Percentiles rank a stretch among this genome's conserved stretches.
Evolutionary conservation across 92 coral and sea anemone species (phyloP).

Genomic region (Parazoanthus atlanticus): DNA sequence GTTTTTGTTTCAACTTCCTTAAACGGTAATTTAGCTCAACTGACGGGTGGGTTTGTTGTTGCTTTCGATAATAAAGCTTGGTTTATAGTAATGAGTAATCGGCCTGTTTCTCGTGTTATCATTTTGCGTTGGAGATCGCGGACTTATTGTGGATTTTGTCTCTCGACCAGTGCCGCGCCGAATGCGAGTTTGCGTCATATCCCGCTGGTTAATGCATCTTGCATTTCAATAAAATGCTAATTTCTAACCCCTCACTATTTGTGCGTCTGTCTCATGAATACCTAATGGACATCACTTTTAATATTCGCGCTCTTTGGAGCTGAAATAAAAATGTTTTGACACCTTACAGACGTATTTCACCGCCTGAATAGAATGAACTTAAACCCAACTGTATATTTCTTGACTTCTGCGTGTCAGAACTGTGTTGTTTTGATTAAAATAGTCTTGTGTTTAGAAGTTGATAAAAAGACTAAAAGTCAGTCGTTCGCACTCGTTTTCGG

Average conservation of each 20-base stretch:
- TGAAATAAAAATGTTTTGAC: constrained; percentile 15
- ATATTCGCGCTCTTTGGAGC: constrained; percentile 5
- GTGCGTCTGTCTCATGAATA: constrained; percentile 25
- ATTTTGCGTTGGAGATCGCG: constrained; percentile 19
- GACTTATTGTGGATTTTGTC: constrained; percentile 29
- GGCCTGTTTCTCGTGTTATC: constrained; percentile 10
- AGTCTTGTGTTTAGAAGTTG: background rate
- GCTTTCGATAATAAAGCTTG: constrained; percentile 2
- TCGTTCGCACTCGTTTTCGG: background rate
- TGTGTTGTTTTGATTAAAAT: background rate
- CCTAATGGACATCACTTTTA: constrained; percentile 17
- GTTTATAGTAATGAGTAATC: constrained; percentile 24
- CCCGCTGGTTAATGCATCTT: constrained; percentile 35
- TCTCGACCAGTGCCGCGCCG: constrained; percentile 13
- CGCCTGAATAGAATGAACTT: background rate
- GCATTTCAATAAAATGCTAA: constrained; percentile 41
- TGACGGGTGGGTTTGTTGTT: constrained; percentile 12
- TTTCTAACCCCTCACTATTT: constrained; percentile 29
- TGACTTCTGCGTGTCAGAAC: background rate
- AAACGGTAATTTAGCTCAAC: constrained; percentile 2
- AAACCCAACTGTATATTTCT: constrained; percentile 4
- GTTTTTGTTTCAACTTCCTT: constrained; percentile 3
- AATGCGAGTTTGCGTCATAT: constrained; percentile 3
- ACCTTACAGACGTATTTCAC: background rate
- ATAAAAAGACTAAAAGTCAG: background rate